Percentiles rank a stretch among this genome's conserved stretches.
Conservation (phyloP, 2,888 invertebrate genomes). For the Darwinula stevensoni region DNA sequence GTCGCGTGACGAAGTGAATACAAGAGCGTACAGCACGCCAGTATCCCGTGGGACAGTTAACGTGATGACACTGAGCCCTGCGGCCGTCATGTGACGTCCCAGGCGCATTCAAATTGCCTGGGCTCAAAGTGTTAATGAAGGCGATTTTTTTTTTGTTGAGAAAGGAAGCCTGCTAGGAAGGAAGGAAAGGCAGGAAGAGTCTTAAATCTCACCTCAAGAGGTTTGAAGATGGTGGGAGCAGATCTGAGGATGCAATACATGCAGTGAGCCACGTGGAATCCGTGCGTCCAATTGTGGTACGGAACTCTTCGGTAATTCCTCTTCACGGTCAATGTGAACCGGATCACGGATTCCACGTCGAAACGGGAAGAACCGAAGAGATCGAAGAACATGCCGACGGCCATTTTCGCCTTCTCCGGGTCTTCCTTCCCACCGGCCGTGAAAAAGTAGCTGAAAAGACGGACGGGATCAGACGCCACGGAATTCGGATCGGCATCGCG, state of each 20-base stretch:
- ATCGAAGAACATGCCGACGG: constrained; percentile 42
- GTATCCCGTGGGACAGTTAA: no score
- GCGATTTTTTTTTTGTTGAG: no score
- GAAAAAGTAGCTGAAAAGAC: constrained; percentile 27
- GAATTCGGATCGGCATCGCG: background rate
- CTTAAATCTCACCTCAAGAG: constrained; percentile 24
- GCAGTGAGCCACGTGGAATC: constrained; percentile 55
- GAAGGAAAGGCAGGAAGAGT: background rate
- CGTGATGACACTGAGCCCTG: no score
- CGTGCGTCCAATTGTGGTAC: constrained; percentile 67
- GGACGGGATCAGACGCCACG: background rate
- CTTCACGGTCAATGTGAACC: constrained; percentile 46
- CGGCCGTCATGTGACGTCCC: no score
- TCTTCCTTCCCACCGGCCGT: constrained; percentile 38
- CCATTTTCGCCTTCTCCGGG: constrained; percentile 35
- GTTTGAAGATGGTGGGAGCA: constrained; percentile 22
- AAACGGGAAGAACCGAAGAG: constrained; percentile 34
- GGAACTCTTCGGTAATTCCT: constrained; percentile 57
- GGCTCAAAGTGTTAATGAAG: no score
- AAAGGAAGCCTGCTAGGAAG: no score
- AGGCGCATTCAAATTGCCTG: no score
- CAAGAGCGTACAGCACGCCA: no score
- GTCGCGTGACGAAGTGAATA: no score
- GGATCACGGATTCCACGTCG: constrained; percentile 31
- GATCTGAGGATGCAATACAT: constrained; percentile 43